Evolutionary conservation across 2,888 invertebrate species (phyloP).

Genomic region (Dichetophora obliterata): DNA sequence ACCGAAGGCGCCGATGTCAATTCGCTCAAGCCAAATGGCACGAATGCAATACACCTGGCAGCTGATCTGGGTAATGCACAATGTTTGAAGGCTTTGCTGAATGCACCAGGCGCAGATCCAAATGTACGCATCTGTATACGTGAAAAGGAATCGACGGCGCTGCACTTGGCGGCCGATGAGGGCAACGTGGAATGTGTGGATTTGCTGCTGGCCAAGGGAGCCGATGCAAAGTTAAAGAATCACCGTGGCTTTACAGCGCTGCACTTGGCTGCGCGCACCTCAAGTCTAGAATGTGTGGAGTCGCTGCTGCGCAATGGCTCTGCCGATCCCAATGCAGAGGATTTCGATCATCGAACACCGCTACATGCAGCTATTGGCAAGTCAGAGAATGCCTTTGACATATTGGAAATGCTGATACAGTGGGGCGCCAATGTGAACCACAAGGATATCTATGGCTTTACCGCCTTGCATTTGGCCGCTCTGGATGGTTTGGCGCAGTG

Average conservation of each 20-base stretch:
- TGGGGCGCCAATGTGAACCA: conserved; percentile 88
- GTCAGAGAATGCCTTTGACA: conserved; percentile 83
- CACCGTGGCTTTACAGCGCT: conserved; percentile 87
- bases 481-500: conserved; percentile 87
- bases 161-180: conserved; percentile 90
- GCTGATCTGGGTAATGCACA: conserved; percentile 84
- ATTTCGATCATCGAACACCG: conserved; percentile 85
- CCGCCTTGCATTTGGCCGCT: conserved; percentile 87
- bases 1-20: conserved; percentile 83
- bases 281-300: conserved; percentile 86
- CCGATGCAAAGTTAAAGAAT: conserved; percentile 81
- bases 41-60: conserved; percentile 84
- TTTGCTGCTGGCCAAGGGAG: conserved; percentile 79
- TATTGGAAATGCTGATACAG: conserved; percentile 81
- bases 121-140: conserved; percentile 78
- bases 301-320: conserved; percentile 80
- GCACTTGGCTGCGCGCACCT: conserved; percentile 85
- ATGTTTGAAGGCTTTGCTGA: conserved; percentile 81
- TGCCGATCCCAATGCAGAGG: conserved; percentile 83
- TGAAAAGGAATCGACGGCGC: conserved; percentile 82
- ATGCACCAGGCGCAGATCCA: conserved; percentile 79
- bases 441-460: conserved; percentile 88
- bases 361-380: conserved; percentile 89
- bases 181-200: conserved; percentile 87
- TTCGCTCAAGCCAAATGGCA: conserved; percentile 80